Percentiles rank a stretch among this genome's conserved stretches.
Evolutionary conservation across 2,888 invertebrate genomes (phyloP).

Genomic region (Leucania comma): DNA sequence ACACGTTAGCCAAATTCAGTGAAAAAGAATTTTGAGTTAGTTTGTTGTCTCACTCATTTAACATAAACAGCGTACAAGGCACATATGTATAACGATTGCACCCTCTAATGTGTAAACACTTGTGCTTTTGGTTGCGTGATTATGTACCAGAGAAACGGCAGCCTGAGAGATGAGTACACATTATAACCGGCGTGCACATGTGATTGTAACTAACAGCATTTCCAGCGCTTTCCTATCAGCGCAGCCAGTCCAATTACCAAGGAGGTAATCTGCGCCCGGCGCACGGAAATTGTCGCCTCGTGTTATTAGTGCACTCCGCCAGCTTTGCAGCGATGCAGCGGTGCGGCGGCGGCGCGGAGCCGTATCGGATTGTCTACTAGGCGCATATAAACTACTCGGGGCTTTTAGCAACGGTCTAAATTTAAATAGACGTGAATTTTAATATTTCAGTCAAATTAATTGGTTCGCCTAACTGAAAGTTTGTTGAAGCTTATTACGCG

Average conservation of each 20-base stretch:
- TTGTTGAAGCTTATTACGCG: conserved; percentile 29
- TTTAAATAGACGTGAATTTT: conserved; percentile 45
- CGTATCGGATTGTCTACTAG: conserved; percentile 44
- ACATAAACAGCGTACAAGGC: background rate
- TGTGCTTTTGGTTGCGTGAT: background rate
- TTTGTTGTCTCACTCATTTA: background rate
- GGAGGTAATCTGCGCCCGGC: conserved; percentile 69
- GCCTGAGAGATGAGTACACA: conserved; percentile 23
- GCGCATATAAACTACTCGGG: conserved; percentile 41
- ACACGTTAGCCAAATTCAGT: background rate
- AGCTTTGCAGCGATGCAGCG: conserved; percentile 46
- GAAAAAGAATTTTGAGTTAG: conserved; percentile 2
- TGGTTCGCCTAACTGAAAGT: conserved; percentile 28
- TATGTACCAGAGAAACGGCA: conserved; percentile 30
- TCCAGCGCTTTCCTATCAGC: conserved; percentile 71
- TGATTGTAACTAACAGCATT: conserved; percentile 67
- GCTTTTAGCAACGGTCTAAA: conserved; percentile 52
- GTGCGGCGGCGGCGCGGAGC: conserved; percentile 22
- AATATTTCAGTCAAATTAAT: conserved; percentile 46
- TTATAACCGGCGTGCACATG: conserved; percentile 46
- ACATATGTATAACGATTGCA: conserved; percentile 13
- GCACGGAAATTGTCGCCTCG: conserved; percentile 72
- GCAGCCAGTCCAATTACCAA: conserved; percentile 70
- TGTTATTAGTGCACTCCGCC: conserved; percentile 68
- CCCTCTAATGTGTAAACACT: conserved; percentile 19